Conservation (phyloP, 2,888 invertebrate genomes). For the Pomacea canaliculata region DNA sequence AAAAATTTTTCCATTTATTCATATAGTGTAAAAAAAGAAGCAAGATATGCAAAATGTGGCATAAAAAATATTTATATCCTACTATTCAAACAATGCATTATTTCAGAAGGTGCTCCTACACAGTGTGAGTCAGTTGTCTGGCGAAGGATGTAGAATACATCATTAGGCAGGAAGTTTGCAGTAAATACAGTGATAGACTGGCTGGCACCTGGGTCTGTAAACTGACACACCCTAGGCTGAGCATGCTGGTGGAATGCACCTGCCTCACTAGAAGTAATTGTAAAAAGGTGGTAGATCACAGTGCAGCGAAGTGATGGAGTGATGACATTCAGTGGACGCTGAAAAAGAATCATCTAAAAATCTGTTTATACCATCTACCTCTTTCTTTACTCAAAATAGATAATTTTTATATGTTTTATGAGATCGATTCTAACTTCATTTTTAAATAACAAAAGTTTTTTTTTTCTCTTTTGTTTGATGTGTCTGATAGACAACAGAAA, state of each 20-base stretch:
- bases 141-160: constrained; percentile 48
- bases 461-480: no score
- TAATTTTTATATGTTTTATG: no score
- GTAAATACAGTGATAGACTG: constrained; percentile 56
- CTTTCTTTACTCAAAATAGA: background rate
- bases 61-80: no score
- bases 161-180: constrained; percentile 46
- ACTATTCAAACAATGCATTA: no score
- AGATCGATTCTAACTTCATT: no score
- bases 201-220: constrained; percentile 39
- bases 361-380: background rate
- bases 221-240: constrained; percentile 37
- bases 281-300: constrained; percentile 35
- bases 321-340: constrained; percentile 37
- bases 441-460: no score
- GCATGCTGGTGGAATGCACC: background rate
- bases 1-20: no score
- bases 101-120: no score
- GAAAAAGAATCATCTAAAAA: background rate
- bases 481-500: no score
- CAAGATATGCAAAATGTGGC: no score
- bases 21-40: no score
- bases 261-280: constrained; percentile 21
- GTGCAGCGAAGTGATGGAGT: constrained; percentile 42
- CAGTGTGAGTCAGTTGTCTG: constrained; percentile 45